Conservation (phyloP, 2,888 invertebrate genomes). For the Sarcophaga carnaria region DNA sequence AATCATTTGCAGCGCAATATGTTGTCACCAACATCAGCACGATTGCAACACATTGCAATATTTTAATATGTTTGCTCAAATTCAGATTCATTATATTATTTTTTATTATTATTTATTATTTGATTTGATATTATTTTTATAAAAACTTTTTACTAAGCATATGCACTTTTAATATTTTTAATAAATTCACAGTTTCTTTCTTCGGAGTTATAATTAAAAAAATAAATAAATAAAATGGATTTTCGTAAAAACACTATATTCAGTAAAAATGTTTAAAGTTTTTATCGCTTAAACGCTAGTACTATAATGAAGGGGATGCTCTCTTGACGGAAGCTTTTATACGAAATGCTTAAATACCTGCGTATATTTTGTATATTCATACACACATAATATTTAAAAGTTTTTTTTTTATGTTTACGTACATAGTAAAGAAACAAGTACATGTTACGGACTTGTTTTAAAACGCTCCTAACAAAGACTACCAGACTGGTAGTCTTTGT, state of each 20-base stretch:
- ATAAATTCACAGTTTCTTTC: not conserved
- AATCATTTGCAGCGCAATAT: slow-evolving; percentile 74
- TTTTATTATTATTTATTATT: slow-evolving; percentile 18
- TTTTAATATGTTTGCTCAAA: slow-evolving; percentile 59
- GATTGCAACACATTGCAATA: slow-evolving; percentile 23
- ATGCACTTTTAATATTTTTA: not conserved
- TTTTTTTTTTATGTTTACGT: not conserved
- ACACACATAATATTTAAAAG: not conserved
- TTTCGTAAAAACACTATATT: slow-evolving; percentile 14
- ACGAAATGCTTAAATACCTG: slow-evolving; percentile 26
- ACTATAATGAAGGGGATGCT: slow-evolving; percentile 63
- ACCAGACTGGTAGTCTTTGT: not conserved
- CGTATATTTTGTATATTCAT: not conserved
- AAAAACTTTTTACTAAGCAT: not conserved
- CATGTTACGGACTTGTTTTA: slow-evolving; percentile 17
- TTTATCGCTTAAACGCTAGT: slow-evolving; percentile 59
- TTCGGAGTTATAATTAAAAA: not conserved
- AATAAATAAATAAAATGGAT: not conserved
- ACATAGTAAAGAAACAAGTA: not conserved
- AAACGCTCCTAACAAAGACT: not conserved
- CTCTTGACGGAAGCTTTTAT: slow-evolving; percentile 62
- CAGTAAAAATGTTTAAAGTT: slow-evolving; percentile 63
- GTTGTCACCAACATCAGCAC: slow-evolving; percentile 42
- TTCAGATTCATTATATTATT: slow-evolving; percentile 40
- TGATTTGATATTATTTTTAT: not conserved